Evolutionary conservation across 2,888 invertebrate species (phyloP), one percentile per base, ranked within the genome.

Genomic region (Nebria brevicollis): DNA sequence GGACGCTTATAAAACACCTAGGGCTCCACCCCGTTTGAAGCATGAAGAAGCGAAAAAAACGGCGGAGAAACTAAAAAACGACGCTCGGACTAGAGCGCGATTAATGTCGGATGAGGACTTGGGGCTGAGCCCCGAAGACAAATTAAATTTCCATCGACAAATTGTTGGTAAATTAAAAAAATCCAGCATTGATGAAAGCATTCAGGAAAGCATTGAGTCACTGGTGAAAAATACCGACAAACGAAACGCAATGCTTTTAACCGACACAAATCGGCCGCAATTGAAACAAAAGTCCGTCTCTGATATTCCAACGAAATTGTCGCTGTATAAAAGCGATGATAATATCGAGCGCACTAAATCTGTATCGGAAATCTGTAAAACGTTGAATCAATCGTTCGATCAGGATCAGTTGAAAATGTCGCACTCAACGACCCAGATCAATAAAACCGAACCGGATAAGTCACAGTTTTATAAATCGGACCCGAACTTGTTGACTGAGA

Each of bases 21-120:
- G 91, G 77, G 90, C 91, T 0, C 91, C 91, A 2, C 90, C 90
- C 34, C 88, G 91, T 81, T 84, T 87, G 8, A 90, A 90, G 83
- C 88, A 89, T 83, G 90, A 90, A 72, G 90, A 91, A 83, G 87
- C 89, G 1, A 88, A 88, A 82, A 87, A 87, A 81, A 92, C 92
- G 0, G 87, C 91, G 26, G 91, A 93, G 85, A 92, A 93, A 86
- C 89, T 93, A 74, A 92, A 93, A 82, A 91, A 92, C 83, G 92
- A 93, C 83, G 92, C 93, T 34, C 84, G 87, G 79, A 92, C 93
- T 0, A 89, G 94, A 79, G 93, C 92, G 25, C 90, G 93, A 75
- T 88, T 94, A 34, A 93, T 93, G 87, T 94, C 94, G 81, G 95
- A 95, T 86, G 93, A 94, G 83, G 94, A 95, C 86, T 88, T 95